Evolutionary conservation across 2,113 vertebrate species (phyloP).

Genomic region (Brachirus orientalis): DNA sequence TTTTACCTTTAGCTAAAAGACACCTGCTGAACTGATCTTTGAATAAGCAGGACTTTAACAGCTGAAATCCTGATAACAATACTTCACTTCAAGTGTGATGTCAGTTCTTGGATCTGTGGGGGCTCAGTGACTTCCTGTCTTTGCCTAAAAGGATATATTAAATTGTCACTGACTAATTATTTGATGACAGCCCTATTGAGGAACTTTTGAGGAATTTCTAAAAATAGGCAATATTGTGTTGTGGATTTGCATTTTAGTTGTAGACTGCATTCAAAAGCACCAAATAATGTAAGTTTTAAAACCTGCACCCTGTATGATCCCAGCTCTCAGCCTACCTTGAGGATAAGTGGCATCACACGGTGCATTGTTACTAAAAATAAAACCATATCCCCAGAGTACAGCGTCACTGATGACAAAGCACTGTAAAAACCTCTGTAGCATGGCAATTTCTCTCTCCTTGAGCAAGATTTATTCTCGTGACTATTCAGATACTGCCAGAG

Average conservation of each 20-base stretch:
- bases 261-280: slow-evolving; percentile 27
- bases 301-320: slow-evolving; percentile 19
- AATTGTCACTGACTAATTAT: slow-evolving; percentile 12
- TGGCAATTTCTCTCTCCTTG: slow-evolving; percentile 43
- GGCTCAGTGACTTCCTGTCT: not conserved
- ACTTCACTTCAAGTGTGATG: too few species aligned
- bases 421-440: slow-evolving; percentile 44
- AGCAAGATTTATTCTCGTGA: slow-evolving; percentile 27
- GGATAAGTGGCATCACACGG: slow-evolving; percentile 27
- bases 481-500: too few species aligned
- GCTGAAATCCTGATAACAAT: too few species aligned
- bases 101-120: not conserved
- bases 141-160: not conserved
- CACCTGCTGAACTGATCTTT: slow-evolving; percentile 1
- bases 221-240: not conserved
- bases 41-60: too few species aligned
- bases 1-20: too few species aligned
- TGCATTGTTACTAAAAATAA: slow-evolving; percentile 64
- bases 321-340: slow-evolving; percentile 32
- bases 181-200: not conserved
- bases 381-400: slow-evolving; percentile 45
- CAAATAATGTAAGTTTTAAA: slow-evolving; percentile 19
- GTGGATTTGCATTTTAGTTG: slow-evolving; percentile 16
- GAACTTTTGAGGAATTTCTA: slow-evolving; percentile 4
- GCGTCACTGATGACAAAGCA: slow-evolving; percentile 53